Conservation (phyloP, 2,113 vertebrate genomes). For the rat (Rattus norvegicus) region GRCr8 NC_086024.1:47846001-47846500, state of each 20-base stretch:
- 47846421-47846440: slow-evolving; percentile 44
- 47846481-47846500: neutral
- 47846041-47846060: neutral
- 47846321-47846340: neutral
- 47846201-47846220: slow-evolving; percentile 23
- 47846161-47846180: neutral
- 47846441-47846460: neutral
- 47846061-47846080: neutral
- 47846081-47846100: neutral
- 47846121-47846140: slow-evolving; percentile 44
- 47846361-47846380: neutral
- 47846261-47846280: neutral
- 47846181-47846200: slow-evolving; percentile 26
- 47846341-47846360: neutral
- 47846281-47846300: neutral
- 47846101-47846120: slow-evolving; percentile 23
- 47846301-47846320: neutral
- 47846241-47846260: neutral
- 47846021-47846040: neutral
- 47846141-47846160: neutral
- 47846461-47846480: neutral
- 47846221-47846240: neutral
- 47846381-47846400: neutral
- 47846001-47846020: neutral
- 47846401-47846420: neutral